phyloP scores from a whole-genome alignment of 2,113 vertebrate species.

The Varanus komodoensis region DNA sequence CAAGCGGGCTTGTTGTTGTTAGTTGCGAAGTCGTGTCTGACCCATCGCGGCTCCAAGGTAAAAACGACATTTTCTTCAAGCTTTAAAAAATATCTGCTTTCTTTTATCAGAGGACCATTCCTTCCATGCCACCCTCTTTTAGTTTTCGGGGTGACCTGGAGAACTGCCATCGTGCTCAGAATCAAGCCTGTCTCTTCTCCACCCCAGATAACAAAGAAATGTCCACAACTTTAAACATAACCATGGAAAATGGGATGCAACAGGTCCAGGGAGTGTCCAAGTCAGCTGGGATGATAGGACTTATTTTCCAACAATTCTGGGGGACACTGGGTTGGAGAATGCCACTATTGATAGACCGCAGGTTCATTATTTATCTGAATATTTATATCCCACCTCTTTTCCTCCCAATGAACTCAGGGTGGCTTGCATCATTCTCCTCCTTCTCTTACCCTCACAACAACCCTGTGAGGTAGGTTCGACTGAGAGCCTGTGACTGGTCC shows the following conservation, averaged over 20 bases:
- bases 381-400: not conserved
- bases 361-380: not conserved
- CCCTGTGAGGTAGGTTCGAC: not conserved
- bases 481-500: no score
- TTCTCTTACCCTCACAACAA: not conserved
- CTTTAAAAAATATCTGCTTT: not conserved
- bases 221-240: not conserved
- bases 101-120: no score
- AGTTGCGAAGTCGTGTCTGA: no score
- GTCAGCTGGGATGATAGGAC: not conserved
- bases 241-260: not conserved
- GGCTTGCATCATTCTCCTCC: not conserved
- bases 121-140: not conserved
- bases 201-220: not conserved
- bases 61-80: not conserved
- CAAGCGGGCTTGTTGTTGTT: no score
- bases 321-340: not conserved
- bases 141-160: not conserved
- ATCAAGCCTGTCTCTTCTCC: not conserved
- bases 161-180: not conserved
- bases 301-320: no score
- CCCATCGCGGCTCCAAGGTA: not conserved
- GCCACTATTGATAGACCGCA: not conserved
- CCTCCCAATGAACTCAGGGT: not conserved
- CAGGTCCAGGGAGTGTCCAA: no score